A percentile compares a stretch with the other conserved stretches of the same genome.
phyloP scores from a whole-genome alignment of 23 tunicate species.

The Halocynthia roretzi region DNA sequence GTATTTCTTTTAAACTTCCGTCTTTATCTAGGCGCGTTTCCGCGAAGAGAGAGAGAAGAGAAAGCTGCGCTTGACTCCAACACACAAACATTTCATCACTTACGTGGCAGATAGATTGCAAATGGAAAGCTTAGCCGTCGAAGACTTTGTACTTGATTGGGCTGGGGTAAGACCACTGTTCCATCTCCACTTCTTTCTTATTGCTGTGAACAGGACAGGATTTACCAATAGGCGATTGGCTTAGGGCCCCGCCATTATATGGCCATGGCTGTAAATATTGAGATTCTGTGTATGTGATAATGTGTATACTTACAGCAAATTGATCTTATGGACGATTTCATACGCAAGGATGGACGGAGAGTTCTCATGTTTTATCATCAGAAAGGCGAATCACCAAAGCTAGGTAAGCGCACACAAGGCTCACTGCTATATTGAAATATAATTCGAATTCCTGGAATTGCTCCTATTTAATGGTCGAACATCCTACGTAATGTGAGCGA shows the following conservation, averaged over 20 bases:
- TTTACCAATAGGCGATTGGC: not conserved
- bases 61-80: conserved; percentile 31
- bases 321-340: conserved; percentile 46
- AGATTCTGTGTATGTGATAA: too few relatives aligned
- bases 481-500: too few relatives aligned
- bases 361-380: conserved; percentile 69
- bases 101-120: conserved; percentile 88
- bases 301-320: conserved; percentile 52
- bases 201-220: not conserved
- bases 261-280: too few relatives aligned
- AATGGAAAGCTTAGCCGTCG: conserved; percentile 48
- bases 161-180: conserved; percentile 42
- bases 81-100: conserved; percentile 60
- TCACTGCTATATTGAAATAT: too few relatives aligned
- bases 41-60: conserved; percentile 74
- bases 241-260: not conserved
- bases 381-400: conserved; percentile 89
- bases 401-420: conserved; percentile 36
- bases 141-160: conserved; percentile 76
- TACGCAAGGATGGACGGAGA: conserved; percentile 51
- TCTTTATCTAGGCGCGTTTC: conserved; percentile 52
- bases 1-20: too few relatives aligned
- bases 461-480: too few relatives aligned
- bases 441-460: too few relatives aligned
- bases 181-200: not conserved